Percentiles rank a stretch among this genome's conserved stretches.
Conservation (phyloP, 2,888 invertebrate species). For the Sinohyriopsis cumingii region DNA sequence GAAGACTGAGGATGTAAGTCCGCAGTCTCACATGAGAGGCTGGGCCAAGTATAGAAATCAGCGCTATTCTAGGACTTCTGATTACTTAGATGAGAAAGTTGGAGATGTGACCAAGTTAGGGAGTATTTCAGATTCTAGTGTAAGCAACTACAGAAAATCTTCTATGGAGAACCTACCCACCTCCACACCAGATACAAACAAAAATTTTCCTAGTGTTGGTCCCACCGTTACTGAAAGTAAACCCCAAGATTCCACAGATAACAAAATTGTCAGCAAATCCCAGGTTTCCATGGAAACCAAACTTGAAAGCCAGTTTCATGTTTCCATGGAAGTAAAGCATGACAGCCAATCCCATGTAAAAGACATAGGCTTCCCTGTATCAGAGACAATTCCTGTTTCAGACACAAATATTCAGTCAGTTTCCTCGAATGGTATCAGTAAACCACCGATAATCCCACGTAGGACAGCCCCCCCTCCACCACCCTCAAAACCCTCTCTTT, state of each 20-base stretch:
- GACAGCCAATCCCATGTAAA: too few species aligned
- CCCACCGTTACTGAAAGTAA: too few species aligned
- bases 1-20: conserved; percentile 3
- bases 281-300: too few species aligned
- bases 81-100: conserved; percentile 38
- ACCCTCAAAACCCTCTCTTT: conserved; percentile 10
- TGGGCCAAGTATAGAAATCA: conserved; percentile 41
- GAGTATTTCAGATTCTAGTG: conserved; percentile 40
- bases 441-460: neutral
- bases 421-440: neutral
- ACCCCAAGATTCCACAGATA: too few species aligned
- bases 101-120: conserved; percentile 38
- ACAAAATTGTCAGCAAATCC: too few species aligned
- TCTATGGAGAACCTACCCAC: conserved; percentile 31
- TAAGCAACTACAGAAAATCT: conserved; percentile 35
- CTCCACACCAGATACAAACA: conserved; percentile 7
- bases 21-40: conserved; percentile 23
- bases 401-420: conserved; percentile 2
- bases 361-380: conserved; percentile 3
- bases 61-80: conserved; percentile 31
- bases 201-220: neutral
- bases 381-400: conserved; percentile 1
- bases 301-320: too few species aligned
- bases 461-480: conserved; percentile 14
- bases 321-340: too few species aligned